Base-by-base conservation (phyloP, 2,797 vertebrate genomes). In the Chaetodon trifasciatus region DNA sequence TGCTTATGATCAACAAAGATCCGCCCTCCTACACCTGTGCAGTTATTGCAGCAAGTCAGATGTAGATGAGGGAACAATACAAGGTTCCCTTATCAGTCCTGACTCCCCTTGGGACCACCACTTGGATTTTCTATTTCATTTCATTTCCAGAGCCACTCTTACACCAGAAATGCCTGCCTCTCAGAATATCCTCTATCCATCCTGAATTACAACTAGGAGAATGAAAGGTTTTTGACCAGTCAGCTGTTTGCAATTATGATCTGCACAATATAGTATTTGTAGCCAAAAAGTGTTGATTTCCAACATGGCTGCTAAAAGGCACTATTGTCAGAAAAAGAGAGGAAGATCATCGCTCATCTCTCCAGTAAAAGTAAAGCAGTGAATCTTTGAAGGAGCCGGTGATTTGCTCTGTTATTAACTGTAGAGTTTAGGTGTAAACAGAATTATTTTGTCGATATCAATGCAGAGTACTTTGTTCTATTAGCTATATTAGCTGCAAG, bases 241-340 rank as follows among this genome's bases (percentile, higher is more conserved):
- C 56, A 71, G 28, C 13, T 70, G 12, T 37, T 16, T 61, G 69
- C 60, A 60, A 71, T 71, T n/a, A n/a, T 24, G 35, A n/a, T 28
- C n/a, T 12, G 32, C 19, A 28, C 21, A 28, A 40, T 32, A 21
- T 32, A 24, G 39, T 4, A 4, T 11, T 61, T 32, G 24, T 17
- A 17, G 52, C 24, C 24, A 1, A 6, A 39, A 39, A 19, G 5
- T 39, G 35, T 7, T 39, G 58, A 61, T n/a, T 19, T 23, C 28
- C n/a, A 55, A 7, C 55, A 58, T 60, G 57, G 35, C 19, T 53
- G n/a, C 55, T 17, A 28, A 6, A 55, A 28, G 13, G 11, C 24
- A 12, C 4, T 15, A 6, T 56, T 56, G 55, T 7, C 55, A 24
- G 5, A 3, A 7, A 15, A 13, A 28, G 28, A 8, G 7, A 4